Base-by-base conservation (phyloP, 2,113 vertebrate genomes). In the Pipra filicauda region DNA sequence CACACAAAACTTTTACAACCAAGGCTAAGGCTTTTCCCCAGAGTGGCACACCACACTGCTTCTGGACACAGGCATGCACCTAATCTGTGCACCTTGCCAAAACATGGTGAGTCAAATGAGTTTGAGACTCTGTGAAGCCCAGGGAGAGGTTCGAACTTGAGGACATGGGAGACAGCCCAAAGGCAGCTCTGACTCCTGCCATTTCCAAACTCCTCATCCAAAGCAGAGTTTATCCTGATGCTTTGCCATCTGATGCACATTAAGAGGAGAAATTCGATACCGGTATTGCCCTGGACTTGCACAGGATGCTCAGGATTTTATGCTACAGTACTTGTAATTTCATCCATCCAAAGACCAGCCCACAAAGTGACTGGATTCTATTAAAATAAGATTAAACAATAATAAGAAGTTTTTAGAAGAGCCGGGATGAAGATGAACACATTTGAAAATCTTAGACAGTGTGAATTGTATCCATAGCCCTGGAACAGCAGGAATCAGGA, bases 271-370 rank as follows among this genome's bases (percentile, higher is more conserved):
- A 66, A 69, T 62, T 31, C 1, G 1, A 87, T 37, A 65, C 44
- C n/a, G 73, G 21, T 19, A 15, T 54, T 72, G 15, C 26, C 37
- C 57, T 55, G 37, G 49, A 78, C 57, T 76, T 89, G 57, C 51
- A 54, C 24, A 39, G 52, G 67, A 74, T 85, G n/a, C 48, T 89
- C 52, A 62, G n/a, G 12, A 77, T 93, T 95, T 91, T 85, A 35
- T 72, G 54, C 58, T 89, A 62, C 16, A 91, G 76, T 44, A 46
- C n/a, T 75, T 74, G 35, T 11, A 59, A 90, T 86, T 90, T 79
- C 46, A 81, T 59, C 37, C 28, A 24, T 59, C 49, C 44, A 62
- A 81, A 84, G 65, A 92, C 44, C 26, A 90, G 21, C 26, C 57
- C 48, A 71, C 52, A 58, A 51, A 95, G 69, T 65, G n/a, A 35